Base-by-base conservation (phyloP, 2,888 invertebrate species). In the Catocala sponsa region DNA sequence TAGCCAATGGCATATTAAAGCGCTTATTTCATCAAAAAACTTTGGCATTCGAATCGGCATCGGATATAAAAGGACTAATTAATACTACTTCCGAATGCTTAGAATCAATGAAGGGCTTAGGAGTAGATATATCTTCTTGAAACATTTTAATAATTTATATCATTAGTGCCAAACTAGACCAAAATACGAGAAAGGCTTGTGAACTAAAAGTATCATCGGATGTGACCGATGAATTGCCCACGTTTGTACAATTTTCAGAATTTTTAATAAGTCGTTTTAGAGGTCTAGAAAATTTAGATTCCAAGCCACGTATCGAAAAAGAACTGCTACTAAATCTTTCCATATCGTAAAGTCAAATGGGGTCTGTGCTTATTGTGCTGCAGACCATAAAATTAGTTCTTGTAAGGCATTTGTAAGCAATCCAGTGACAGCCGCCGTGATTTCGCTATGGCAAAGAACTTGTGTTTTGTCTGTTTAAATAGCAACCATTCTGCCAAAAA, bases 401-500 rank as follows among this genome's bases (percentile, higher is more conserved):
- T 78, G 77, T 63, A 72, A 74, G 42, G 49, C 42, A 10, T 79
- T 77, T 63, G 38, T 2, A 71, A 74, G n/a, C 33, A 57, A 51
- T 25, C 60, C 46, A 49, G 53, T 12, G 59, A 71, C 13, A 46
- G 13, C 5, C 59, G 70, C 6, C 68, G 68, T 43, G 46, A 61
- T n/a, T 74, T 79, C 62, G 71, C 70, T 0, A 52, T 59, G 32
- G 47, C 38, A n/a, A 72, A 70, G 6, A 53, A 59, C 6, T 33
- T 79, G 4, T 76, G 79, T 55, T 81, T 73, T 49, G 71, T 73
- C 55, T 81, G 77, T 51, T 62, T 81, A 32, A 59, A 57, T 5
- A 41, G 48, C 4, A 73, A 70, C 58, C 79, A 81, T 42, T 51
- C 68, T 6, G 75, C 64, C 4, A 63, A 49, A 10, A 51, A 55